Evolutionary conservation across 2,888 invertebrate species (phyloP).

Genomic region (Sabatieria punctata): DNA sequence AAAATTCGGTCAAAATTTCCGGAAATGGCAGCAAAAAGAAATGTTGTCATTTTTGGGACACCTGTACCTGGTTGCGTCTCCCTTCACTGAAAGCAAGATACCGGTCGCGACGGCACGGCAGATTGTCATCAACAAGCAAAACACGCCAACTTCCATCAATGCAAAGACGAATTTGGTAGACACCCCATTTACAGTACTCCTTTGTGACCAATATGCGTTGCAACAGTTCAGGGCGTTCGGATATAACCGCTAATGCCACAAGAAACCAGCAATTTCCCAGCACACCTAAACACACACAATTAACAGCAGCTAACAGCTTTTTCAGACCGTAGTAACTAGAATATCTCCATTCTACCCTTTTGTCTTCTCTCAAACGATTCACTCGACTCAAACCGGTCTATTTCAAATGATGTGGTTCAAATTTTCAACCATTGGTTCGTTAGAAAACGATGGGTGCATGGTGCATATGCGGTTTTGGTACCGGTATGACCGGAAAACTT

Average conservation of each 20-base stretch:
- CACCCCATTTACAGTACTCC: constrained; percentile 52
- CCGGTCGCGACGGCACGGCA: constrained; percentile 71
- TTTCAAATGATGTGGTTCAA: too few relatives aligned
- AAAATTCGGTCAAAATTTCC: too few relatives aligned
- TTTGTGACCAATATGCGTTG: constrained; percentile 69
- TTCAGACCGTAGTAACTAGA: constrained; percentile 59
- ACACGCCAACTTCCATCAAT: constrained; percentile 94
- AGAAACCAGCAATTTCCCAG: constrained; percentile 94
- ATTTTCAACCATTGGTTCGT: too few relatives aligned
- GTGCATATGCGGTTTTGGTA: too few relatives aligned
- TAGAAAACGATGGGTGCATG: too few relatives aligned
- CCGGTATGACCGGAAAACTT: too few relatives aligned
- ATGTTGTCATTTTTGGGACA: too few relatives aligned
- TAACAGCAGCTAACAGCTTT: not conserved
- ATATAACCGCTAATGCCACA: constrained; percentile 83
- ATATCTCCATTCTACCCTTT: too few relatives aligned
- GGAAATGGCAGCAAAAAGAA: too few relatives aligned
- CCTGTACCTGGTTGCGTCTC: constrained; percentile 45
- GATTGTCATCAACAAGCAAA: constrained; percentile 79
- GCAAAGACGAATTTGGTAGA: constrained; percentile 49
- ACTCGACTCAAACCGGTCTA: too few relatives aligned
- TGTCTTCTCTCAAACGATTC: too few relatives aligned
- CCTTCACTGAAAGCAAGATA: constrained; percentile 22
- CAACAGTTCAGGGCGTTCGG: constrained; percentile 84
- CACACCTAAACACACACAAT: constrained; percentile 45